Base-by-base conservation (phyloP, 1,140 invertebrate species). In the Adelges cooleyi region DNA sequence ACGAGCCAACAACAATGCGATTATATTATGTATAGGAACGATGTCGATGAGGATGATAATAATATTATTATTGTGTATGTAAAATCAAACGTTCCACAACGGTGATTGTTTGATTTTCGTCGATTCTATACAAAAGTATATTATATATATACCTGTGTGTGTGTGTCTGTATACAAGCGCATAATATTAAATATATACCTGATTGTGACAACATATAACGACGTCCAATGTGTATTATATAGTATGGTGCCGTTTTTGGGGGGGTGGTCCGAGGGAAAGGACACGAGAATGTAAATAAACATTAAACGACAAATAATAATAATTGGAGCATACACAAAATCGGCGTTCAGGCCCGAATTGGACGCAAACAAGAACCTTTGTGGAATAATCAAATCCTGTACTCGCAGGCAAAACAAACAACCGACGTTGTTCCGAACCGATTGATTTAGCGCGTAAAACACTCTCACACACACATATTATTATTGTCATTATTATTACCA, bases 241-340 rank as follows among this genome's bases (percentile, higher is more conserved):
- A 49, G 10, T 36, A 22, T 15, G 33, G 18, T 6, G 36, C 27
- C 29, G 33, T 23, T 36, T 22, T 22, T 20, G 15, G 5, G 20
- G 4, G 36, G 13, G 20, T 1, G 15, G 25, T 11, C 15, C 17
- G 15, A 17, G 20, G 3, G 20, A 20, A 1, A 18, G 22, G 52
- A n/a, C 20, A n/a, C 54, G 27, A 59, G 54, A 59, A 59, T 59
- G 54, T 59, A 59, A 59, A 59, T 59, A 59, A 59, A 59, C 54
- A 44, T 59, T 27, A 27, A 54, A 20, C 38, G 53, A 38, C 20
- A 29, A 36, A 54, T 20, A 54, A 54, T 38, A 40, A 54, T 38
- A 59, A 42, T 59, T 44, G 54, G 54, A 40, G 18, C 52, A 40
- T 29, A 54, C 52, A 38, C 54, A 44, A 56, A 56, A 56, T 44